Base-by-base conservation (phyloP, 1,140 invertebrate species). In the Helicoverpa armigera region DNA sequence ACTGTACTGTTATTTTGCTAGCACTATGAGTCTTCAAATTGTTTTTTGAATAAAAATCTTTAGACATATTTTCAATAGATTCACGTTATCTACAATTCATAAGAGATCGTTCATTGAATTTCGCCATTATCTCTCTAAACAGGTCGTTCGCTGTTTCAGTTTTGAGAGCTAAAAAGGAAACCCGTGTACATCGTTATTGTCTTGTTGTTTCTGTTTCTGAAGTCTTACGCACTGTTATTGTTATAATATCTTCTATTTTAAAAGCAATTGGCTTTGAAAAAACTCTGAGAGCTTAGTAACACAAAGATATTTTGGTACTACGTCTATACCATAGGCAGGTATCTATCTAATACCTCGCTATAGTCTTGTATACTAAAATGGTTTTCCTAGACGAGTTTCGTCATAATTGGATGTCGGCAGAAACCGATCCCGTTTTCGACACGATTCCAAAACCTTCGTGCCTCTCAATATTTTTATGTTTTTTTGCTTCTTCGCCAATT, bases 401-500 rank as follows among this genome's bases (percentile, higher is more conserved):
- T 73, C 31, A 18, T 58, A 56, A 58, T 73, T 73, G 70, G 70
- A 58, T 58, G 31, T 56, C 29, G 54, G 16, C 54, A 12, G n/a
- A 31, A 43, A 7, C 54, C 12, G n/a, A 54, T 31, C 31, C 51
- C 29, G 31, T 74, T 43, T 74, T 74, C 29, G 58, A 74, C 35
- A 35, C 58, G 23, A 31, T 73, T 48, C 48, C 18, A 58, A 73
- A 74, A 74, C 13, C 18, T 29, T 14, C 65, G 11, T 50, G 16
- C 16, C 56, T 29, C 73, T 29, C 35, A 54, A 82, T 73, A 58
- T 74, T 50, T 35, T 72, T 72, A 53, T 70, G 35, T 80, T 81
- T 76, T 77, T 78, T 60, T 50, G 48, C 51, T 56, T 67, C 67
- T 73, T 83, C 60, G 23, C 51, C 75, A 56, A 78, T 79, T 72